Percentiles rank a stretch among this genome's conserved stretches.
Evolutionary conservation across 2,888 invertebrate genomes (phyloP).

Genomic region (Nomada fucata): DNA sequence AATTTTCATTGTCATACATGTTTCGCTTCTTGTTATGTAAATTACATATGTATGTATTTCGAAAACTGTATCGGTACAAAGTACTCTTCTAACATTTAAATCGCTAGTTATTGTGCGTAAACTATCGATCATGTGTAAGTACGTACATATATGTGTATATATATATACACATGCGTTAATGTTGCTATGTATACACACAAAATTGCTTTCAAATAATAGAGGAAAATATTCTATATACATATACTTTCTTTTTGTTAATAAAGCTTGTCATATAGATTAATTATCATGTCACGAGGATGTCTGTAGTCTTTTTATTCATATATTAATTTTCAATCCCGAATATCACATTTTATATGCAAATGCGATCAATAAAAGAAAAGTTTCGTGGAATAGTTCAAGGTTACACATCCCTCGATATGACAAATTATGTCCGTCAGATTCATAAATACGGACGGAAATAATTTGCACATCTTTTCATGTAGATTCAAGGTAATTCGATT

Average conservation of each 20-base stretch:
- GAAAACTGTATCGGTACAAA: not conserved
- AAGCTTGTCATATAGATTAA: not conserved
- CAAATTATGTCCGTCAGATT: not conserved
- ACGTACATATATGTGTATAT: too few species aligned
- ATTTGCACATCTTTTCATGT: not conserved
- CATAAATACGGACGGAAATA: not conserved
- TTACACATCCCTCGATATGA: not conserved
- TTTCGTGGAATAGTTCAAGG: constrained; percentile 36
- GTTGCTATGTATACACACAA: not conserved
- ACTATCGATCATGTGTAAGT: constrained; percentile 15
- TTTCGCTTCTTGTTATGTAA: not conserved
- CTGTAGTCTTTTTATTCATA: not conserved
- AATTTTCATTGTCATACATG: not conserved
- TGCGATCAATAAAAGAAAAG: constrained; percentile 44
- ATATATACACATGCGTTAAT: not conserved
- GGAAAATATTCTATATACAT: not conserved
- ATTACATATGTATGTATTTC: too few species aligned
- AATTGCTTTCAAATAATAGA: not conserved
- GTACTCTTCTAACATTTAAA: constrained; percentile 10
- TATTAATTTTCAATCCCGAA: not conserved
- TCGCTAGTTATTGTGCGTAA: not conserved
- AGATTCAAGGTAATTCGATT: not conserved
- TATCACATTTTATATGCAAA: constrained; percentile 13
- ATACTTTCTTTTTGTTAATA: not conserved
- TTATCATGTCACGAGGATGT: not conserved